Conservation (phyloP, 1,140 invertebrate species). For the Drosophila pallidifrons region DNA sequence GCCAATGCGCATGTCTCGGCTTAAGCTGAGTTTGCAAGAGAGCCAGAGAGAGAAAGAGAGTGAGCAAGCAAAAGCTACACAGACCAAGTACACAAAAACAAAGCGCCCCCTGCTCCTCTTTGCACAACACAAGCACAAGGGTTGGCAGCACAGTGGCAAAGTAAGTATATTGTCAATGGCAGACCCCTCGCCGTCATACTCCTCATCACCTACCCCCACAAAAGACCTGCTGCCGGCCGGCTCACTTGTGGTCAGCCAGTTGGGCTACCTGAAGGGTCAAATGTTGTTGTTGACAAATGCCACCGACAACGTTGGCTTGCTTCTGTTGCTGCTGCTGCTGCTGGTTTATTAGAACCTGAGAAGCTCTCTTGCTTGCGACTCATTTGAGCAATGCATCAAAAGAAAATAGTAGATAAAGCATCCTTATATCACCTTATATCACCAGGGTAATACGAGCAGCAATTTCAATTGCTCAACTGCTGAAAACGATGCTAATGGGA, state of each 20-base stretch:
- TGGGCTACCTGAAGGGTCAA: conserved; percentile 41
- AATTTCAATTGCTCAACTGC: neutral
- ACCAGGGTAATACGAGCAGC: neutral
- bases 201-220: neutral
- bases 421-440: neutral
- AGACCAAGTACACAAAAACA: conserved; percentile 53
- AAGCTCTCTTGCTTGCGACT: neutral
- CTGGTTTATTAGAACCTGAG: conserved; percentile 14
- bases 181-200: neutral
- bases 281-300: conserved; percentile 51
- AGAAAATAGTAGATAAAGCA: neutral
- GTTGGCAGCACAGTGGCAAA: conserved; percentile 30
- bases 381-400: conserved; percentile 3
- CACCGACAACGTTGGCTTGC: conserved; percentile 19
- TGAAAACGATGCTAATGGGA: neutral
- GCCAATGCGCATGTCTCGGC: conserved; percentile 29
- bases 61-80: conserved; percentile 4
- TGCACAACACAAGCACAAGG: neutral
- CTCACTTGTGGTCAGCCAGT: conserved; percentile 46
- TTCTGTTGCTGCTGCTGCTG: neutral
- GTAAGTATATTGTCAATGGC: conserved; percentile 46
- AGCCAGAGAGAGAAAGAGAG: too few species aligned
- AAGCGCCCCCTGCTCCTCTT: conserved; percentile 43
- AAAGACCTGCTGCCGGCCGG: conserved; percentile 49
- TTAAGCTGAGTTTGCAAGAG: neutral